Base-by-base conservation (phyloP, 2,113 vertebrate genomes). In the Xerus inauris region DNA sequence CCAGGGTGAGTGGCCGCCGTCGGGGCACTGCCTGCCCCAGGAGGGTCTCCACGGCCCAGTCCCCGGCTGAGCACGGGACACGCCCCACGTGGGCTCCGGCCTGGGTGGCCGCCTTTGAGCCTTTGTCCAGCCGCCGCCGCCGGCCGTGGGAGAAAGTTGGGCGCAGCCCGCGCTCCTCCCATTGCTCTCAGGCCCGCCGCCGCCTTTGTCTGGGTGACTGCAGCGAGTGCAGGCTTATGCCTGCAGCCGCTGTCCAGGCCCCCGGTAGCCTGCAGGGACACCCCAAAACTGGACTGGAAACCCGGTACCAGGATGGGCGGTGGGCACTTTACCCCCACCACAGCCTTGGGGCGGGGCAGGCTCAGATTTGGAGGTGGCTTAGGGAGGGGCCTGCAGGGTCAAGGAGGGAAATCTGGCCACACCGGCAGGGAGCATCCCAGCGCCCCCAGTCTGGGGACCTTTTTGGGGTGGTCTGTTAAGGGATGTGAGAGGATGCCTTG, bases 1-100 rank as follows among this genome's bases (percentile, higher is more conserved):
- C 67, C 96, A 97, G 89, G 94, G 96, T 97, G 96, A 96, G 94
- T 97, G 94, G 57, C 59, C 73, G 49, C 59, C 80, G 88, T 85
- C 73, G 62, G 79, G 83, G 45, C 26, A 38, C 67, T 30, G 47
- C n/a, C 64, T 65, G 62, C 10, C 62, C 28, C 30, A 30, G 62
- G 62, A 30, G 86, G 54, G 42, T 80, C 75, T 54, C 91, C 76
- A 80, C 54, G 32, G 57, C 32, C 38, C n/a, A 16, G 73, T 45
- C 32, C 20, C 42, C 28, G 62, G 76, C 62, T n/a, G 49, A n/a
- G 32, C 30, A 12, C 42, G 22, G 90, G 87, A 79, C 94, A 86
- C 87, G 85, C 97, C 96, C 82, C 82, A 72, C 73, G 85, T 80
- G 93, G 79, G 75, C 65, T 85, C 79, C 11, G 32, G 83, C 77